Base-by-base conservation (phyloP, 2,797 vertebrate genomes). In the Petrocephalus schoutedeni region DNA sequence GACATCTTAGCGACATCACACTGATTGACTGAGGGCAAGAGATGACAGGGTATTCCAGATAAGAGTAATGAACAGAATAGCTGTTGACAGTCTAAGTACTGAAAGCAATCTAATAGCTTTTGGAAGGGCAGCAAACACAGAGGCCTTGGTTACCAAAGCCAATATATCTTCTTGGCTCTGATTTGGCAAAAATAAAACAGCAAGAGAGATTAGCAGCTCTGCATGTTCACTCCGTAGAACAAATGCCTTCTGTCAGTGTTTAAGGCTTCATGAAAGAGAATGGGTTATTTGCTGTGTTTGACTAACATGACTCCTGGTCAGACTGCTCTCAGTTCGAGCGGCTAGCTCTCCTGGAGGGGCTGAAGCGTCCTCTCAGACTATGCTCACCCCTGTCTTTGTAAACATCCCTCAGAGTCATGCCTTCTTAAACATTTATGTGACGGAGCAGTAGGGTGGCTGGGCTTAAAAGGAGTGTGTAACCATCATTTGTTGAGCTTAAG, bases 61-160 rank as follows among this genome's bases (percentile, higher is more conserved):
- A 80, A 49, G 74, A 80, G 36, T 80, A 80, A 80, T 80, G 41
- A 36, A 80, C 74, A 41, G 41, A 80, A 80, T 80, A 49, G 74
- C 14, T 49, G 41, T 80, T 80, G 36, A 80, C 74, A 41, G 28
- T 49, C 74, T 80, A 80, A 49, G 36, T 80, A 80, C 74, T 41
- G 74, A 80, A 80, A 41, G 74, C 74, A 80, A 19, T 80, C 14
- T 49, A 80, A 80, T 80, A 80, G 74, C 32, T 49, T 80, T 80
- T 41, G 74, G 74, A 80, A 80, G 41, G 41, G 74, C 74, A n/a
- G 19, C 74, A 80, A 14, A 80, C 36, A 80, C 5, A 8, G 32
- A 80, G 41, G 28, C 41, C 41, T 80, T 80, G 36, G 16, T n/a
- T 41, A 36, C 64, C 12, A 67, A 45, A 45, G 67, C 36, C 32